Conservation (phyloP, 37 sponge, comb jelly and placozoan genomes). For the Theonella swinhoei region DNA sequence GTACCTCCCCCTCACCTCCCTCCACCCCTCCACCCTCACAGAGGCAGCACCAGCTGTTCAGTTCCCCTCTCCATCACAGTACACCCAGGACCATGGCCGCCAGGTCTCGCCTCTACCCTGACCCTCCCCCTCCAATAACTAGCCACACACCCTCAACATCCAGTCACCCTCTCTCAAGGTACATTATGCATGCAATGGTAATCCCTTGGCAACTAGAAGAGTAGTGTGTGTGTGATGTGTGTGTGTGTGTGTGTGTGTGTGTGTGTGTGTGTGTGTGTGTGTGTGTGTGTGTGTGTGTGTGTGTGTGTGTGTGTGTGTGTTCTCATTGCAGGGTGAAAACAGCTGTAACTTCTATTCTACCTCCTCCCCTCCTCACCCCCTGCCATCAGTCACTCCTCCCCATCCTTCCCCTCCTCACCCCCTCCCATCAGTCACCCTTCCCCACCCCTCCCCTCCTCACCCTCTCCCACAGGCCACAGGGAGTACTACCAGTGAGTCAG, state of each 20-base stretch:
- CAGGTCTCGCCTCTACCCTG: slow-evolving; percentile 17
- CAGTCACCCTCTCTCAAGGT: neutral
- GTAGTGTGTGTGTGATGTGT: too few relatives aligned
- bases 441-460: neutral
- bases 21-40: slow-evolving; percentile 6
- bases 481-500: neutral
- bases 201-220: too few relatives aligned
- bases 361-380: neutral
- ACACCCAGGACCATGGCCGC: slow-evolving; percentile 15
- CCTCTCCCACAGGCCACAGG: neutral
- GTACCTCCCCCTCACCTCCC: too few relatives aligned
- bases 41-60: neutral
- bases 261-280: neutral
- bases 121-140: neutral
- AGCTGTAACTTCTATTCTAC: too few relatives aligned
- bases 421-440: too few relatives aligned
- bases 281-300: slow-evolving; percentile 10
- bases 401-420: too few relatives aligned
- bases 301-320: neutral
- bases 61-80: slow-evolving; percentile 37
- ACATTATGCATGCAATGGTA: too few relatives aligned
- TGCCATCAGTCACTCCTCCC: neutral
- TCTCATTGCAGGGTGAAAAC: too few relatives aligned
- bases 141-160: neutral
- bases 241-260: neutral